Base-by-base conservation (phyloP, 2,888 invertebrate species). In the Drosophila diplacantha region DNA sequence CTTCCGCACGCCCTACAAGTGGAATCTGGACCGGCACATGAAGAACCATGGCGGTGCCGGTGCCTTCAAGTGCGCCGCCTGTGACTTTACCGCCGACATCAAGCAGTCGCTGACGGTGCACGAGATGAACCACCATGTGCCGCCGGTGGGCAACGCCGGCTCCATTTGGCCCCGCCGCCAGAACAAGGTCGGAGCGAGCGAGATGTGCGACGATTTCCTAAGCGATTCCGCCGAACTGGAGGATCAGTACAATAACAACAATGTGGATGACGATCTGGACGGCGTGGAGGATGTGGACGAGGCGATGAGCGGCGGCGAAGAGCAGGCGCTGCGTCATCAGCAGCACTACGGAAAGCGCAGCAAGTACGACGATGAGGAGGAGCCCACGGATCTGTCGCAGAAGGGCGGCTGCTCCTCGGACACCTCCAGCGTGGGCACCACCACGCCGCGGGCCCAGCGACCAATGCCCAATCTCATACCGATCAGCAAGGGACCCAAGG, bases 21-120 rank as follows among this genome's bases (percentile, higher is more conserved):
- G 96, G 94, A 97, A 97, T 89, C 90, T 96, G 88, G 97, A 97
- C 87, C 91, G 97, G 8, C 98, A 98, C 87, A 94, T 95, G 91
- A 94, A 95, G 88, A 96, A 96, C 87, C 96, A 97, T 89, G 94
- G 93, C 69, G 95, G 95, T 4, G 92, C 91, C 56, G 96, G 95
- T n/a, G 93, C 93, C 69, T 95, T 94, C 88, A 92, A 93, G 84
- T 96, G 96, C 88, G 92, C 93, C 39, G 93, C 94, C 74, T 96
- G 96, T 88, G 95, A 95, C 88, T 96, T 96, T 87, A 94, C 95
- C 12, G 95, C 96, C 34, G 95, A 96, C 85, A 96, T 96, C 87
- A 95, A 96, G 87, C 96, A 96, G 87, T 96, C 95, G 86, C 89
- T 96, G 85, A 96, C 96, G 16, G 95, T 96, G 66, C 96, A 96